Evolutionary conservation across 2,888 invertebrate species (phyloP).

Genomic region (Rhimphoctona megacephalus): DNA sequence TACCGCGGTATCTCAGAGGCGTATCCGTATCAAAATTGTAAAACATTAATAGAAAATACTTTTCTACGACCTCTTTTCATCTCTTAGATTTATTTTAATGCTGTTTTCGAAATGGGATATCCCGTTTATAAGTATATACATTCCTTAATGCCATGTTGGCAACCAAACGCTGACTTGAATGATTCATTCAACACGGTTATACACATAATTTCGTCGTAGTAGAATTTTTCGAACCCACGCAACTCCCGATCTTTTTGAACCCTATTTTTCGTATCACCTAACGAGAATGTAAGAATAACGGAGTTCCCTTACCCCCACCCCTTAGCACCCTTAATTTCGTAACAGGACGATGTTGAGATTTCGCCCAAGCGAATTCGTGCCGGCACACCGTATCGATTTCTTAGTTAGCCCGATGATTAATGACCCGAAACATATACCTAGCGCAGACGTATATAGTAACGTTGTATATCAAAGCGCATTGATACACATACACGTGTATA

Average conservation of each 20-base stretch:
- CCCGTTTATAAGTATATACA: no score
- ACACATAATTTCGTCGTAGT: background rate
- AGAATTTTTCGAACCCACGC: background rate
- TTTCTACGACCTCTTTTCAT: no score
- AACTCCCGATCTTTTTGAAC: background rate
- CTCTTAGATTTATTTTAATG: no score
- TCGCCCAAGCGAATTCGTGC: constrained; percentile 24
- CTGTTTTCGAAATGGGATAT: no score
- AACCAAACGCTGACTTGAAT: background rate
- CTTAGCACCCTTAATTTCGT: background rate
- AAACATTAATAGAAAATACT: no score
- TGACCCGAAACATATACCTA: constrained; percentile 35
- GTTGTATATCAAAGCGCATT: constrained; percentile 20
- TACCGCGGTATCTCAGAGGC: no score
- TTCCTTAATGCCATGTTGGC: no score
- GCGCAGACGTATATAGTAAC: constrained; percentile 25
- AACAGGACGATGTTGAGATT: constrained; percentile 14
- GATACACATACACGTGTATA: constrained; percentile 32
- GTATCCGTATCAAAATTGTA: no score
- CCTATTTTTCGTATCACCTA: background rate
- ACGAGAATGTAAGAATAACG: background rate
- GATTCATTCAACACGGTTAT: background rate
- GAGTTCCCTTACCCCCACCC: background rate
- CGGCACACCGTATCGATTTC: constrained; percentile 59
- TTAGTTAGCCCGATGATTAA: constrained; percentile 67